A percentile compares a stretch with the other conserved stretches of the same genome.
phyloP scores from a whole-genome alignment of 2,797 vertebrate species.

The Masticophis lateralis region DNA sequence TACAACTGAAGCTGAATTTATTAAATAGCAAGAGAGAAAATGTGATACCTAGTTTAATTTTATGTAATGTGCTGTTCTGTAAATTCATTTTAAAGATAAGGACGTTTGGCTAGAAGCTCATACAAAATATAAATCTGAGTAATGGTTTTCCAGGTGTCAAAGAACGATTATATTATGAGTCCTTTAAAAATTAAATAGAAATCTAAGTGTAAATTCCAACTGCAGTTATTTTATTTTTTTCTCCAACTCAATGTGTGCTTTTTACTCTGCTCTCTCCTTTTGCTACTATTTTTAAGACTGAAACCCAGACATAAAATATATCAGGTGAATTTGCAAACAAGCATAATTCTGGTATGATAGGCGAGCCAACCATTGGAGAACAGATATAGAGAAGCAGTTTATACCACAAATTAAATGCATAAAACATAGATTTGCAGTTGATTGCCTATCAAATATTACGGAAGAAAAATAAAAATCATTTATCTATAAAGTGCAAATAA shows the following conservation, averaged over 20 bases:
- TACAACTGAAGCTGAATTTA: background rate
- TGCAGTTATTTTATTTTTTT: background rate
- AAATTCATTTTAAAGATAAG: background rate
- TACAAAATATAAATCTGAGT: background rate
- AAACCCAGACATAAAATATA: background rate
- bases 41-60: background rate
- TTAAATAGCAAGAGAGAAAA: background rate
- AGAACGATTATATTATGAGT: background rate
- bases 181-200: background rate
- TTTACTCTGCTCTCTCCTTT: background rate
- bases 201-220: background rate
- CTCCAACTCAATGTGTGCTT: background rate
- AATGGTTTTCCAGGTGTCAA: background rate
- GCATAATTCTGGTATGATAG: background rate
- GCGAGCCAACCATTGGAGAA: background rate
- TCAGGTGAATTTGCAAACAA: background rate
- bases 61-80: background rate
- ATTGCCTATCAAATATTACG: background rate
- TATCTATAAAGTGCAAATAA: background rate
- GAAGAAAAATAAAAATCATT: background rate
- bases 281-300: background rate
- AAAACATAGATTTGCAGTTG: background rate
- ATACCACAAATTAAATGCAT: background rate
- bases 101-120: background rate
- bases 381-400: background rate